Evolutionary conservation across 2,113 vertebrate genomes (phyloP).

Genomic region (Fregetta grallaria): DNA sequence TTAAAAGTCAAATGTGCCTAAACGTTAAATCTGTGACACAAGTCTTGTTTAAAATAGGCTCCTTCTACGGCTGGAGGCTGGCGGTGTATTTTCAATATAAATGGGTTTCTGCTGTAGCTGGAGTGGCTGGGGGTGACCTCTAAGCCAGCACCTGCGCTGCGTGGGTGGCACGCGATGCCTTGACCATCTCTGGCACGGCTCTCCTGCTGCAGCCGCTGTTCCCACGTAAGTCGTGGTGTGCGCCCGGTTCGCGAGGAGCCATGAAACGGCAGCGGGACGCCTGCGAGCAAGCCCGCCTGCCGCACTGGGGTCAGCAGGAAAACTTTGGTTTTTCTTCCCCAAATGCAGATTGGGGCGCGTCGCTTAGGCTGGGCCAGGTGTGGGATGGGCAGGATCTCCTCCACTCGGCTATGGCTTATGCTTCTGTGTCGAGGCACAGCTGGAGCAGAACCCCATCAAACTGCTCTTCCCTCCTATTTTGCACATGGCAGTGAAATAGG

Average conservation of each 20-base stretch:
- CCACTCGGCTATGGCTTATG: fast-evolving
- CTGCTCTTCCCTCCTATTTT: background rate
- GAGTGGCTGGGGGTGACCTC: background rate
- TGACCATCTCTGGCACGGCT: fast-evolving
- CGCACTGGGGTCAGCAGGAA: fast-evolving
- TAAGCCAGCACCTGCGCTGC: background rate
- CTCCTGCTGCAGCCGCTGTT: background rate
- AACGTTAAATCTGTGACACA: background rate
- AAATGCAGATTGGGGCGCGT: fast-evolving
- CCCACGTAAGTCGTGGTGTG: fast-evolving
- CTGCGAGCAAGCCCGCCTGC: background rate
- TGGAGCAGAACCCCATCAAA: background rate
- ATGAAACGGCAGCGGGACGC: fast-evolving
- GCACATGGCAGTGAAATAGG: background rate
- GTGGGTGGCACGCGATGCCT: fast-evolving
- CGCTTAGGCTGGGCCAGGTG: background rate
- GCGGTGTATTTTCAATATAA: fast-evolving
- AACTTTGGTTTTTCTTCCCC: background rate
- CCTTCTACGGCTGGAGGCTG: background rate
- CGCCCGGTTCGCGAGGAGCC: background rate
- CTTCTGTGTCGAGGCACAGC: background rate
- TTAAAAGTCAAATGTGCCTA: fast-evolving
- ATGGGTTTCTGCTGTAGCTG: background rate
- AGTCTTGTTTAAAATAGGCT: background rate
- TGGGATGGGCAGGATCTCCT: background rate